These are phyloP conservation scores for Misgurnus anguillicaudatus DNA, from an alignment of 2,113 vertebrate genomes.

Conservation along the genomic window DNA sequence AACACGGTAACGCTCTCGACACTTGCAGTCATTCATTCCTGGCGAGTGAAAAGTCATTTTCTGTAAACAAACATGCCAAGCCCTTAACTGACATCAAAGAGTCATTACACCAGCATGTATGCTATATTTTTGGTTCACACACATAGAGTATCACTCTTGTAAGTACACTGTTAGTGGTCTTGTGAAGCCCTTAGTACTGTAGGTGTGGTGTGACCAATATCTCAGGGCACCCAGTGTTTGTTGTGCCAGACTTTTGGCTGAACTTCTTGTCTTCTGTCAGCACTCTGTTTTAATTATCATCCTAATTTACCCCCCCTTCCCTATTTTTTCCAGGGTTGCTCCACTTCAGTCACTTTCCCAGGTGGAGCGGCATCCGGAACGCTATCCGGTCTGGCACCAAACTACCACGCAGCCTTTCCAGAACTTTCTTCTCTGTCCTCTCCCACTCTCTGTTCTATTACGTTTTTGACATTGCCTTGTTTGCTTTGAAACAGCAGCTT, in stretches of 20 bases:
- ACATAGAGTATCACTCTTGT: background rate
- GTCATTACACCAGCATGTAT: background rate
- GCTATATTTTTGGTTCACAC: background rate
- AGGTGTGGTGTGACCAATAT: background rate
- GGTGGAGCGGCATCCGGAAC: slow-evolving; percentile 36
- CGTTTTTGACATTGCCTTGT: slow-evolving; percentile 3
- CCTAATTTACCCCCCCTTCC: slow-evolving; percentile 48
- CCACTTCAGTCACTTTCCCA: slow-evolving; percentile 53
- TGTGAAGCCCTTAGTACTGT: background rate
- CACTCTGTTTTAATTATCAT: slow-evolving; percentile 56
- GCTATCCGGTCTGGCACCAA: slow-evolving; percentile 37
- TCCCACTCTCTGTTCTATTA: slow-evolving; percentile 1
- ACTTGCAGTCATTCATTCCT: slow-evolving; percentile 3
- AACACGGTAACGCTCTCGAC: background rate
- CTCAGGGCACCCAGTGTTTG: slow-evolving; percentile 14
- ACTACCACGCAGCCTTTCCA: slow-evolving; percentile 31
- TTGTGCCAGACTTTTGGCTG: slow-evolving; percentile 50
- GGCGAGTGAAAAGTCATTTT: slow-evolving; percentile 21
- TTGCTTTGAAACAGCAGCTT: background rate
- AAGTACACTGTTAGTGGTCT: background rate
- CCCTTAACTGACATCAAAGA: background rate
- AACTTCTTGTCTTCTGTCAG: slow-evolving; percentile 50
- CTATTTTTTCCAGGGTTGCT: slow-evolving; percentile 48
- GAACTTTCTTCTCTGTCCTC: slow-evolving; percentile 17
- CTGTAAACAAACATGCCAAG: slow-evolving; percentile 1